A percentile compares a stretch with the other conserved stretches of the same genome.
phyloP scores from a whole-genome alignment of 2,797 vertebrate genomes.

The Erpetoichthys calabaricus region DNA sequence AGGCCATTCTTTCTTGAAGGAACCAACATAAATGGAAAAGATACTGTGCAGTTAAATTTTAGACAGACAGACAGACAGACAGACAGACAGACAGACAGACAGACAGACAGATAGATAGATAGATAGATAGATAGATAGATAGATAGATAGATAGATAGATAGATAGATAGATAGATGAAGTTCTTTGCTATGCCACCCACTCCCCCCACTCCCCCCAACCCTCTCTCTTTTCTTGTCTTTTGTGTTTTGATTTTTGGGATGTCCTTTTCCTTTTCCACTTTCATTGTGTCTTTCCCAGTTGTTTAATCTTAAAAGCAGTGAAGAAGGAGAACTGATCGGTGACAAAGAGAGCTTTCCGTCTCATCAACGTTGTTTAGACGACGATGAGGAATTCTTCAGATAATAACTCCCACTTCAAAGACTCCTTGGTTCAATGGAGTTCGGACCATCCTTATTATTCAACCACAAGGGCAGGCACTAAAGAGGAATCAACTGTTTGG shows the following conservation, averaged over 20 bases:
- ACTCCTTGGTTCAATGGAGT: slow-evolving; percentile 82
- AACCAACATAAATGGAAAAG: no score
- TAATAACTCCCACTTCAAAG: slow-evolving; percentile 90
- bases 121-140: slow-evolving; percentile 1
- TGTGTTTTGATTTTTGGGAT: slow-evolving; percentile 8
- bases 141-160: slow-evolving; percentile 1
- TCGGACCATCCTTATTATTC: slow-evolving; percentile 79
- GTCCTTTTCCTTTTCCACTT: background rate
- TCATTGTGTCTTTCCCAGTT: slow-evolving; percentile 4
- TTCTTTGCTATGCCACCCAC: slow-evolving; percentile 16
- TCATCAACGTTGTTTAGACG: slow-evolving; percentile 93
- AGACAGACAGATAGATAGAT: background rate
- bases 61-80: no score
- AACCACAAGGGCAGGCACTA: slow-evolving; percentile 70
- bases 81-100: no score
- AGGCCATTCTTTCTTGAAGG: no score
- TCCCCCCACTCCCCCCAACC: slow-evolving; percentile 16
- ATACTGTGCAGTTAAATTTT: no score
- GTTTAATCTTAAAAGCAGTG: slow-evolving; percentile 55
- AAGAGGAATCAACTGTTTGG: slow-evolving; percentile 73
- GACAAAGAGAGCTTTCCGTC: slow-evolving; percentile 92
- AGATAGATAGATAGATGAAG: background rate
- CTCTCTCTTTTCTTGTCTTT: slow-evolving; percentile 12
- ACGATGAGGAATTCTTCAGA: slow-evolving; percentile 87
- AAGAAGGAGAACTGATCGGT: slow-evolving; percentile 79